These are phyloP conservation scores for Thinocorus orbignyianus DNA, from an alignment of 2,113 vertebrate species.

Conservation along the genomic window DNA sequence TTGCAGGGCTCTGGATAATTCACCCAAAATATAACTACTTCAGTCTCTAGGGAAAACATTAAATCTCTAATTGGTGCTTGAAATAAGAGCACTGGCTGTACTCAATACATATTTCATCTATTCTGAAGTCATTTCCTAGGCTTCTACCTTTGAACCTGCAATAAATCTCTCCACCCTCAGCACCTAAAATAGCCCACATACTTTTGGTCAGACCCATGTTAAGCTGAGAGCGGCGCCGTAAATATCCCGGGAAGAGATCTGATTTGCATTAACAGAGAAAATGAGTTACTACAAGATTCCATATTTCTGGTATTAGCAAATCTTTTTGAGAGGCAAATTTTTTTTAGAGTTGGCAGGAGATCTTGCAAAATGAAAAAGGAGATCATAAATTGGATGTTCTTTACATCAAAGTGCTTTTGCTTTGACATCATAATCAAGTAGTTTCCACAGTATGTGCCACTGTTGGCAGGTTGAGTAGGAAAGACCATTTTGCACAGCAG, in stretches of 20 bases:
- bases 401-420: conserved; percentile 9
- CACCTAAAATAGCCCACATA: background rate
- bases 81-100: background rate
- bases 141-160: conserved; percentile 7
- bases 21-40: background rate
- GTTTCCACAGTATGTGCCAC: background rate
- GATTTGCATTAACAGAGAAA: background rate
- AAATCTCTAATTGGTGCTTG: conserved; percentile 7
- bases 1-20: background rate
- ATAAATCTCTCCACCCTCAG: background rate
- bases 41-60: background rate
- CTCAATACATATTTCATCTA: background rate
- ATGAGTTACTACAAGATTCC: background rate
- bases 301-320: background rate
- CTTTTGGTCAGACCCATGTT: background rate
- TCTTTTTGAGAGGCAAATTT: background rate
- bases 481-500: background rate
- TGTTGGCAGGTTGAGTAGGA: background rate
- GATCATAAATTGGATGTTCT: background rate
- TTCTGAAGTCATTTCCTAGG: conserved; percentile 7
- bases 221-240: background rate
- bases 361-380: background rate
- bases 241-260: background rate
- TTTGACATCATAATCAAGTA: conserved; percentile 21
- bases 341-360: background rate